A percentile compares a stretch with the other conserved stretches of the same genome.
phyloP scores from a whole-genome alignment of 2,888 invertebrate genomes.

The Luperina testacea region DNA sequence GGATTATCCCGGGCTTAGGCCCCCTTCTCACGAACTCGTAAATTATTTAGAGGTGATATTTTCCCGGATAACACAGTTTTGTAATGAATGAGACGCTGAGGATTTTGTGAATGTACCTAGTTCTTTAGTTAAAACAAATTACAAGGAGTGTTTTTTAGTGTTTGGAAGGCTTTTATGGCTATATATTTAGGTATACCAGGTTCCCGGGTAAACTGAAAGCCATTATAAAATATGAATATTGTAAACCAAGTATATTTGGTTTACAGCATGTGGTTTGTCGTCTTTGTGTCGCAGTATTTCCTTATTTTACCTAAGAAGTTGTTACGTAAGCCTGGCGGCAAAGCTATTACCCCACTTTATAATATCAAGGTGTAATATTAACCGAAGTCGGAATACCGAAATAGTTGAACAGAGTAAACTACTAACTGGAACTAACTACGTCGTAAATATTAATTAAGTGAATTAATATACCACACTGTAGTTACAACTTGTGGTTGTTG shows the following conservation, averaged over 20 bases:
- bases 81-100: conserved; percentile 13
- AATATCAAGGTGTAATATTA: conserved; percentile 13
- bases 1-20: conserved; percentile 28
- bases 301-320: neutral
- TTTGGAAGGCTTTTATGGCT: neutral
- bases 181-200: too few relatives aligned
- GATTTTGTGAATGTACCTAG: too few relatives aligned
- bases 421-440: conserved; percentile 26
- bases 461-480: conserved; percentile 4
- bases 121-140: neutral
- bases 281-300: neutral
- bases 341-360: neutral
- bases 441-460: conserved; percentile 37
- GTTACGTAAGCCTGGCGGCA: too few relatives aligned
- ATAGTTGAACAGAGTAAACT: conserved; percentile 10
- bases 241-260: neutral
- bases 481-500: neutral
- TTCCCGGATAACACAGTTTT: conserved; percentile 36
- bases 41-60: conserved; percentile 46
- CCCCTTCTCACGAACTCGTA: conserved; percentile 27
- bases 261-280: neutral
- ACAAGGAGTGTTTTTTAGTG: too few relatives aligned
- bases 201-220: neutral
- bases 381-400: neutral
- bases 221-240: neutral